These are phyloP conservation scores for Petroica traversi DNA, from an alignment of 2,113 vertebrate genomes.

Conservation along the genomic window DNA sequence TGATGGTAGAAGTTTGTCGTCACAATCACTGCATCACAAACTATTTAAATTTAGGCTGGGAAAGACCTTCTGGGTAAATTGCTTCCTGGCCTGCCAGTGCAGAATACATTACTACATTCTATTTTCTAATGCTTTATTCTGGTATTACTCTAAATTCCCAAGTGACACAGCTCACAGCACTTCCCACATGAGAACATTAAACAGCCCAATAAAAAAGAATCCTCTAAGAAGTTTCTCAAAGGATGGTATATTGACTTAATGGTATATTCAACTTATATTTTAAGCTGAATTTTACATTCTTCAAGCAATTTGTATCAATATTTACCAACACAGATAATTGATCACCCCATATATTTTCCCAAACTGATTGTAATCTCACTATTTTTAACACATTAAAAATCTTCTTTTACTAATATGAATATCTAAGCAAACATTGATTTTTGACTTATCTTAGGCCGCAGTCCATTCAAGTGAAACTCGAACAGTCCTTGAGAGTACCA, in stretches of 20 bases:
- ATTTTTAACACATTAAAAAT: background rate
- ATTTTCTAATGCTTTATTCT: background rate
- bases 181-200: background rate
- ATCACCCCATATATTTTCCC: background rate
- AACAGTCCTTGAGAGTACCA: background rate
- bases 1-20: background rate
- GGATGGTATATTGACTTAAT: background rate
- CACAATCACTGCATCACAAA: background rate
- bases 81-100: background rate
- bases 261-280: too few species aligned
- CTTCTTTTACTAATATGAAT: background rate
- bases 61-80: background rate
- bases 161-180: background rate
- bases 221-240: background rate
- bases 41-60: background rate
- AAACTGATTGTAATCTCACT: background rate
- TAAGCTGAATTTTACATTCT: background rate
- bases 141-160: background rate
- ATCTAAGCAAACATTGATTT: background rate
- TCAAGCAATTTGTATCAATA: background rate
- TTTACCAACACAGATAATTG: background rate
- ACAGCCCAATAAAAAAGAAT: background rate
- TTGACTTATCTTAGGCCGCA: background rate
- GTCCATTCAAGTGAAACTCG: background rate
- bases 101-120: background rate